phyloP scores from a whole-genome alignment of 1,140 invertebrate genomes.

The Orius laevigatus region DNA sequence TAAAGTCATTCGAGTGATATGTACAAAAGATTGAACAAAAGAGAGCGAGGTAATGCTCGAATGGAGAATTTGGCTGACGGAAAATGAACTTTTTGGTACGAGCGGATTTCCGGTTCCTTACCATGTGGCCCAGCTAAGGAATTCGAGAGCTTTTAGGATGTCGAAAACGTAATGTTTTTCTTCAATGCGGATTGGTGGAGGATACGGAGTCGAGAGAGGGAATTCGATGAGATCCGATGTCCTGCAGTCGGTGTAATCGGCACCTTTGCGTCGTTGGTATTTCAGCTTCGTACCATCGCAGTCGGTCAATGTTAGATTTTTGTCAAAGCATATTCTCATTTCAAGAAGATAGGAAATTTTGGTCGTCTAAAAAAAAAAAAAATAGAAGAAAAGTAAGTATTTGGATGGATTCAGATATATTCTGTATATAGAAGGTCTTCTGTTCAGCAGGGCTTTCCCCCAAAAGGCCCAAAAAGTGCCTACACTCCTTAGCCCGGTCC shows the following conservation, averaged over 20 bases:
- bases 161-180: not conserved
- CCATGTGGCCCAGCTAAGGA: slow-evolving; percentile 2
- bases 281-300: slow-evolving; percentile 18
- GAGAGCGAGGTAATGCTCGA: too few species aligned
- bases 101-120: too few species aligned
- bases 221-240: not conserved
- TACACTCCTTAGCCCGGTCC: too few species aligned
- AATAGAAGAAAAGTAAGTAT: slow-evolving; percentile 4
- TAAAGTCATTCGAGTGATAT: too few species aligned
- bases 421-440: too few species aligned
- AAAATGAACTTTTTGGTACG: too few species aligned
- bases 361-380: slow-evolving; percentile 14
- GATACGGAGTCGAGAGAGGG: not conserved
- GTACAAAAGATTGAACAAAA: too few species aligned
- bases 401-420: too few species aligned
- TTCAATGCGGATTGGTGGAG: not conserved
- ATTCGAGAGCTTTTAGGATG: not conserved
- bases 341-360: slow-evolving; percentile 16
- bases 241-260: slow-evolving; percentile 1
- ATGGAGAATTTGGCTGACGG: too few species aligned
- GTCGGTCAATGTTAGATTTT: slow-evolving; percentile 16
- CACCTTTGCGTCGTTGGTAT: not conserved
- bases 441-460: too few species aligned
- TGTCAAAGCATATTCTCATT: slow-evolving; percentile 21
- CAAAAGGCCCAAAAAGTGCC: too few species aligned